Evolutionary conservation across 2,113 vertebrate genomes (phyloP).

Genomic region (Ictidomys tridecemlineatus): DNA sequence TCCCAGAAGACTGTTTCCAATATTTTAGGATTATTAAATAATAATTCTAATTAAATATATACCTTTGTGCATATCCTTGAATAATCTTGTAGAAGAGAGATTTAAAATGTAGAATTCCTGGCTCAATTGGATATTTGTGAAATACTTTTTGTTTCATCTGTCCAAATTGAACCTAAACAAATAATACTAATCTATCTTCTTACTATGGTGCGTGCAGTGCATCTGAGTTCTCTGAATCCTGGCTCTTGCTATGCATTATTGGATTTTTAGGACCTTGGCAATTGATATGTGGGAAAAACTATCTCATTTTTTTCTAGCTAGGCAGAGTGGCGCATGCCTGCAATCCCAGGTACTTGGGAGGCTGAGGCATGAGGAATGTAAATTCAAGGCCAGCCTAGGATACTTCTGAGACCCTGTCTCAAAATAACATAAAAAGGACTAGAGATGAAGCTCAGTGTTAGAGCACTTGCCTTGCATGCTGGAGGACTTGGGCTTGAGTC

Average conservation of each 20-base stretch:
- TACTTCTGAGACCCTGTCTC: no score
- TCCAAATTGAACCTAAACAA: neutral
- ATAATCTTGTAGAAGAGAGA: neutral
- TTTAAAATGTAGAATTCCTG: neutral
- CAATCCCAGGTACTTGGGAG: no score
- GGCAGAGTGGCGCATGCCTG: no score
- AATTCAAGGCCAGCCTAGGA: no score
- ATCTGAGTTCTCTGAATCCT: neutral
- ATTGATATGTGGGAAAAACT: neutral
- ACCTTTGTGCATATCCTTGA: neutral
- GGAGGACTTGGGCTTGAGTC: no score
- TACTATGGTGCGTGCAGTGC: rapidly evolving
- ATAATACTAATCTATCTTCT: neutral
- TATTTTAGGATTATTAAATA: conserved; percentile 51
- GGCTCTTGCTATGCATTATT: neutral
- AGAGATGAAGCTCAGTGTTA: no score
- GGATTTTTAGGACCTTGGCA: neutral
- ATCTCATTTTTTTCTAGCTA: neutral
- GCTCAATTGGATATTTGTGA: neutral
- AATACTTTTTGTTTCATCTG: neutral
- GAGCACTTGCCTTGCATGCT: no score
- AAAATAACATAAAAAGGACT: no score
- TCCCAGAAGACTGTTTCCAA: neutral
- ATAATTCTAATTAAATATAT: neutral
- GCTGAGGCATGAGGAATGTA: no score